Conservation (phyloP, 2,797 vertebrate genomes). For the Microctenopoma lineatum region DNA sequence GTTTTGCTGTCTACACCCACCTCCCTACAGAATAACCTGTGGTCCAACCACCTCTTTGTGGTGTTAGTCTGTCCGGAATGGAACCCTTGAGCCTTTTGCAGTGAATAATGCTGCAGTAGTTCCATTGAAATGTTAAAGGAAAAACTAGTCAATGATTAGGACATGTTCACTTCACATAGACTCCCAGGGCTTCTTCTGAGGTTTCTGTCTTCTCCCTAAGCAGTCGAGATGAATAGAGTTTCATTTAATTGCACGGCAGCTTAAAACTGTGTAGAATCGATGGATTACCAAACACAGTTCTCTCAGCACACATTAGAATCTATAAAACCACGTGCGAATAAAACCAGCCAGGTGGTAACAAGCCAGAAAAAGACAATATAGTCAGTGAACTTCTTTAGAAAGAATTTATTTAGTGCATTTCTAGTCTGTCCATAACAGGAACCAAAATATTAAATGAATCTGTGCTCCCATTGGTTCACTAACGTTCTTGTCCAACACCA, state of each 20-base stretch:
- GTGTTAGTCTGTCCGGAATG: no score
- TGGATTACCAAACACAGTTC: not conserved
- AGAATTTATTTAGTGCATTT: slow-evolving; percentile 83
- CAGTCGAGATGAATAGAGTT: no score
- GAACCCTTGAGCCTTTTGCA: no score
- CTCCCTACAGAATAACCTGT: not conserved
- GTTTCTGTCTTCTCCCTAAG: not conserved
- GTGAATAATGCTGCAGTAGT: no score
- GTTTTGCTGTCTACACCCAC: not conserved
- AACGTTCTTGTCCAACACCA: slow-evolving; percentile 68
- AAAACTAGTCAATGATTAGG: no score
- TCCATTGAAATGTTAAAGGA: no score
- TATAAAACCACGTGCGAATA: not conserved
- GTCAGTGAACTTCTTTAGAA: slow-evolving; percentile 66
- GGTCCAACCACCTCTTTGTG: no score
- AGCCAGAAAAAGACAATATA: not conserved
- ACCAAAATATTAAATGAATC: slow-evolving; percentile 76
- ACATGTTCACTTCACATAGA: no score
- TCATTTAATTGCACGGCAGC: no score
- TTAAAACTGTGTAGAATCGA: no score
- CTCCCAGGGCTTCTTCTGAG: no score
- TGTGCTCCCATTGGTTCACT: slow-evolving; percentile 77
- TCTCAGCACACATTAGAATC: not conserved
- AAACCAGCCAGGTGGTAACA: not conserved
- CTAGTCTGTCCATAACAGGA: slow-evolving; percentile 77